Evolutionary conservation across 1,140 invertebrate species (phyloP), one percentile per base, ranked within the genome.

Genomic region (Lasioglossum albipes): DNA sequence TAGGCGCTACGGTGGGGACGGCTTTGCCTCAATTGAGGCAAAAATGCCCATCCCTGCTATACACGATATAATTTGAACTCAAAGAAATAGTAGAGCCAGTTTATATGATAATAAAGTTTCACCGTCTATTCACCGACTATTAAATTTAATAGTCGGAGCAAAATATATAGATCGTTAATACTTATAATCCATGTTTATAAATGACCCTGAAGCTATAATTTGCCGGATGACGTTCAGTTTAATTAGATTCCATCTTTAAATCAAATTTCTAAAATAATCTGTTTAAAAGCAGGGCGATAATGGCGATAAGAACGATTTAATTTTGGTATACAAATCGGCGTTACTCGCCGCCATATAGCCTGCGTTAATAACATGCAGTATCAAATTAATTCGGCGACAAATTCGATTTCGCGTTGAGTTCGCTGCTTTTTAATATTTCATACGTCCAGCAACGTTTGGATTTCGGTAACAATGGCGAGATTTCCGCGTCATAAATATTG

Each of bases 291-390:
- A 20, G n/a, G 13, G 31, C 7, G 45, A 75, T 75, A 75, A 75
- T 75, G 45, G 73, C 41, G 49, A 66, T 75, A 75, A 75, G 61
- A 66, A 49, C 52, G 45, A 75, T 75, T 74, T 74, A 74, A 74
- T 64, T 75, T 66, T 66, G 31, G 20, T 45, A 66, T 62, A 62
- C 73, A 66, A 75, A 75, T 75, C 20, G 7, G 20, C n/a, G 13
- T 66, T 54, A 52, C 18, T 31, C 27, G 4, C 6, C 31, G 31
- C 66, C 54, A 75, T 66, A 66, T 49, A 41, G 20, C n/a, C 13
- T 9, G n/a, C 27, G 45, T 66, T 75, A 66, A 75, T 75, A 66
- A 36, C 61, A 52, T 12, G 7, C 45, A 54, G 16, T 75, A 66
- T 66, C 73, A 62, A 62, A 75, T 75, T 75, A 75, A 75, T 52